Percentiles rank a stretch among this genome's conserved stretches.
Evolutionary conservation across 2,888 invertebrate species (phyloP).

Genomic region (Malacosoma neustria): DNA sequence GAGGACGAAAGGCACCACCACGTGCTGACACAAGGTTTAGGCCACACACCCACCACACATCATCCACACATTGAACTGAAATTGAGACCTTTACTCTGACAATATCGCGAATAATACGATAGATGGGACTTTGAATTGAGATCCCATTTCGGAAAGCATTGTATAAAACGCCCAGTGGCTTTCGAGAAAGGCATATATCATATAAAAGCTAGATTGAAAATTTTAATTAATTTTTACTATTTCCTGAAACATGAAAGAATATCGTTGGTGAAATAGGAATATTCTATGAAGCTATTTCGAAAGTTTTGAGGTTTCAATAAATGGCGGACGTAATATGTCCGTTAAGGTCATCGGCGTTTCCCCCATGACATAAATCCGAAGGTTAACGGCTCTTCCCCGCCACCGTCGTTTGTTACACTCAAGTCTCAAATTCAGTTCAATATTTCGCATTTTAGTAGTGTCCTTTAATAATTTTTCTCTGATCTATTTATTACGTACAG

Average conservation of each 20-base stretch:
- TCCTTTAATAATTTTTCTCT: not conserved
- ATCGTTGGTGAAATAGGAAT: not conserved
- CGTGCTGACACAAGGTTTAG: constrained; percentile 64
- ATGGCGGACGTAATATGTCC: not conserved
- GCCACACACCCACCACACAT: not conserved
- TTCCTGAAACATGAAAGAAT: not conserved
- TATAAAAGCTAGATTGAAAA: too few relatives aligned
- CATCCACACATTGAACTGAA: not conserved
- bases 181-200: too few relatives aligned
- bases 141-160: too few relatives aligned
- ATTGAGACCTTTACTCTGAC: too few relatives aligned
- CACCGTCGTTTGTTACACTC: not conserved
- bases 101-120: too few relatives aligned
- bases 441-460: constrained; percentile 3
- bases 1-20: constrained; percentile 56
- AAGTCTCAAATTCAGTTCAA: constrained; percentile 51
- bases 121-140: too few relatives aligned
- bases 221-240: not conserved
- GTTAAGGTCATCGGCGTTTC: not conserved
- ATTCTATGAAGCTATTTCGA: not conserved
- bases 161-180: too few relatives aligned
- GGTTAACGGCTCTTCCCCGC: not conserved
- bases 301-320: constrained; percentile 9
- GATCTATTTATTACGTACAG: constrained; percentile 37
- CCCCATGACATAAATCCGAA: not conserved